Evolutionary conservation across 2,888 invertebrate species (phyloP).

Genomic region (Sussaba pulchella): DNA sequence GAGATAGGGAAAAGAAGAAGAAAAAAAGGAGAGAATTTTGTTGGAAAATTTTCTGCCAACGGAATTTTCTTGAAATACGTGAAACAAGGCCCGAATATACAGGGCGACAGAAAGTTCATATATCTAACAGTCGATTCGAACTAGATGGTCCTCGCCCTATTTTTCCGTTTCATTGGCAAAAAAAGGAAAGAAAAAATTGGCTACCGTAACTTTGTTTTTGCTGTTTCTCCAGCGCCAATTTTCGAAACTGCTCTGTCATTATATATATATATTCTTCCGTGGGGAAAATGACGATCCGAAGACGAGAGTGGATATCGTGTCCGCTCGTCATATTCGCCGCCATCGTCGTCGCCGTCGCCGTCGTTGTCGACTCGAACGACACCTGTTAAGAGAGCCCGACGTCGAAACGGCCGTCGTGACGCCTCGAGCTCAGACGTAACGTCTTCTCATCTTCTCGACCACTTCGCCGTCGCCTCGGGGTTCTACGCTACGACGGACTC

Average conservation of each 20-base stretch:
- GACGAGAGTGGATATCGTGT: slow-evolving; percentile 43
- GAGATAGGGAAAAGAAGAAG: too few species aligned
- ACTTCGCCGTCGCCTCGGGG: slow-evolving; percentile 29
- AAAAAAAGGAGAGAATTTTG: too few species aligned
- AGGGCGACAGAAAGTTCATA: not conserved
- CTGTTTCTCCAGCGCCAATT: not conserved
- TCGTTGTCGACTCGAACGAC: slow-evolving; percentile 36
- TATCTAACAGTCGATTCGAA: slow-evolving; percentile 16
- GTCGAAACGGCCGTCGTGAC: slow-evolving; percentile 47
- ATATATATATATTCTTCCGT: not conserved
- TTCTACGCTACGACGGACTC: not conserved
- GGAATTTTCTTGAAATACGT: not conserved
- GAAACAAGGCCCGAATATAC: not conserved
- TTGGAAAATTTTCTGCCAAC: not conserved
- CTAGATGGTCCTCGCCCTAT: slow-evolving; percentile 1
- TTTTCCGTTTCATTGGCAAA: not conserved
- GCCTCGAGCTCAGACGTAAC: slow-evolving; percentile 37
- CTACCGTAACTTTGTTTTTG: too few species aligned
- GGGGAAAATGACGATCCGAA: not conserved
- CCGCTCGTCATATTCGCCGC: slow-evolving; percentile 42
- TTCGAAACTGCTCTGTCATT: not conserved
- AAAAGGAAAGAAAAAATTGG: not conserved
- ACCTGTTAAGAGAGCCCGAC: slow-evolving; percentile 41
- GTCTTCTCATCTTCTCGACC: slow-evolving; percentile 32
- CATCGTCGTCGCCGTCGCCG: slow-evolving; percentile 18